These are phyloP conservation scores for Anguilla rostrata DNA, from an alignment of 2,113 vertebrate genomes.

Conservation along the genomic window DNA sequence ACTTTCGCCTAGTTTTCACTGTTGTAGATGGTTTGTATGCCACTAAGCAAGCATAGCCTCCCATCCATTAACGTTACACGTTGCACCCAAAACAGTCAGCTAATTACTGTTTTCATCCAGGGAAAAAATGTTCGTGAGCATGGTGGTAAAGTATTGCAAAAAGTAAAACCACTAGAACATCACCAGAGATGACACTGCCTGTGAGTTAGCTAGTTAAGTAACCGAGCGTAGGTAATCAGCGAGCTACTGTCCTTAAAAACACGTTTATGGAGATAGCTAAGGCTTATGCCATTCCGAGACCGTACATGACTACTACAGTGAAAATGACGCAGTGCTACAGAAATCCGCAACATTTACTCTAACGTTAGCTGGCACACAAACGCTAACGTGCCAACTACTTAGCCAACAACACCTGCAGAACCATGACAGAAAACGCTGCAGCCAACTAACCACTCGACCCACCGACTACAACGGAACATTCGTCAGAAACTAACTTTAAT, in stretches of 20 bases:
- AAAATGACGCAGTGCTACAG: constrained; percentile 6
- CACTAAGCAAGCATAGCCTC: not conserved
- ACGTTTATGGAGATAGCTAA: not conserved
- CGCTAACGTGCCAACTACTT: not conserved
- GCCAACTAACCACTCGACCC: not conserved
- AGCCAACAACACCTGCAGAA: not conserved
- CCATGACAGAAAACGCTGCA: not conserved
- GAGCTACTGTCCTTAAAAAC: not conserved
- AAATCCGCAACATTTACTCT: not conserved
- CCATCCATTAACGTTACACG: not conserved
- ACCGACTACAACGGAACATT: not conserved
- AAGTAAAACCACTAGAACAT: too few relatives aligned
- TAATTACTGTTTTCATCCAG: too few relatives aligned
- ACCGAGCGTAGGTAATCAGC: too few relatives aligned
- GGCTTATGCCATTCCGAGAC: not conserved
- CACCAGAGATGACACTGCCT: too few relatives aligned
- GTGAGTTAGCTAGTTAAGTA: too few relatives aligned
- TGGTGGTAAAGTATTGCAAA: too few relatives aligned
- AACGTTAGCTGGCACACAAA: not conserved
- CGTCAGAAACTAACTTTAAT: not conserved
- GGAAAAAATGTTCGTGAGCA: too few relatives aligned
- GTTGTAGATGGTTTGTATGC: not conserved
- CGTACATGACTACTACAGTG: not conserved
- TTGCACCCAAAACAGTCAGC: too few relatives aligned
- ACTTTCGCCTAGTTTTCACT: too few relatives aligned